phyloP scores from a whole-genome alignment of 2,797 vertebrate species.

The Microctenopoma lineatum region DNA sequence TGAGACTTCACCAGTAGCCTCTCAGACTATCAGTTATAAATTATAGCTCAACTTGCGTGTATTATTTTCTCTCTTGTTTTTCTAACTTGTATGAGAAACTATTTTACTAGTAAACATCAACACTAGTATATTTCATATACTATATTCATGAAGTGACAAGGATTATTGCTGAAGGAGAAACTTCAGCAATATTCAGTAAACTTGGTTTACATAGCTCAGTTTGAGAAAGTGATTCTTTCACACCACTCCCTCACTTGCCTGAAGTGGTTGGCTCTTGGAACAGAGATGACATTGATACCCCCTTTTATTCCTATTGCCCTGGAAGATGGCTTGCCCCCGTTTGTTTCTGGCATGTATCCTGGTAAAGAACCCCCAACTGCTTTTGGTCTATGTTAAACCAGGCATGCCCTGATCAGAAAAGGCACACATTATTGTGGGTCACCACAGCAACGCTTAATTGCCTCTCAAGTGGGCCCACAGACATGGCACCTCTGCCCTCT shows the following conservation, averaged over 20 bases:
- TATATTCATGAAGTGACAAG: conserved; percentile 23
- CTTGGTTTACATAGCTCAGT: conserved; percentile 44
- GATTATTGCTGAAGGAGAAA: conserved; percentile 41
- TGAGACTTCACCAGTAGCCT: conserved; percentile 24
- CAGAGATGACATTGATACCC: conserved; percentile 46
- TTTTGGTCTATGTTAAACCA: conserved; percentile 75
- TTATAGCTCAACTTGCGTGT: conserved; percentile 51
- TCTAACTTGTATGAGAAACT: conserved; percentile 24
- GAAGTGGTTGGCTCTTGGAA: conserved; percentile 64
- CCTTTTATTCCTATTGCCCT: conserved; percentile 55
- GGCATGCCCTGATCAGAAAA: conserved; percentile 75
- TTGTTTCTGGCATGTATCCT: conserved; percentile 38
- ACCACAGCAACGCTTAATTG: conserved; percentile 82
- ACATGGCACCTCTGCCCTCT: conserved; percentile 73
- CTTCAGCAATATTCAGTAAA: conserved; percentile 32
- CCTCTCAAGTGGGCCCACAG: conserved; percentile 68
- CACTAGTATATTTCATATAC: conserved; percentile 7
- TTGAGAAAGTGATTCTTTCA: conserved; percentile 27
- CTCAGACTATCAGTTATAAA: conserved; percentile 43
- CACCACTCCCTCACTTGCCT: background rate
- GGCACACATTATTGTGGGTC: conserved; percentile 71
- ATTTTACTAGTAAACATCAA: conserved; percentile 47
- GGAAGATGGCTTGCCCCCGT: conserved; percentile 49
- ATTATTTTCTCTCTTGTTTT: conserved; percentile 33
- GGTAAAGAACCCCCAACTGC: conserved; percentile 50